These are phyloP conservation scores for Eidolon dupreanum DNA, from an alignment of 2,797 vertebrate species.

Conservation along the genomic window DNA sequence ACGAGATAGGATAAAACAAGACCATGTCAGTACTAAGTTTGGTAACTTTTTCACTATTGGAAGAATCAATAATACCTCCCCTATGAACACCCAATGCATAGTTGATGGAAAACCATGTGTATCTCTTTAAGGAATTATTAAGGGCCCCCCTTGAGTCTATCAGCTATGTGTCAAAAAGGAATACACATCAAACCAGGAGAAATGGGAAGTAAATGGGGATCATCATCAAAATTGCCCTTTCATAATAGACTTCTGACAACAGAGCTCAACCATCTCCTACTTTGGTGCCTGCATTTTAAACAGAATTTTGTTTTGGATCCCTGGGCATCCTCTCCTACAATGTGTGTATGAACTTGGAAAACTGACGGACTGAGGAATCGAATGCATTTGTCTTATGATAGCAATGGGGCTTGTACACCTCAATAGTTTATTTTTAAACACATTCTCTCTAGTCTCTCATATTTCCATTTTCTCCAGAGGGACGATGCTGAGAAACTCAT, in stretches of 20 bases:
- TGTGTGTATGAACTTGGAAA: not conserved
- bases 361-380: not conserved
- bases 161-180: not conserved
- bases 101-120: not conserved
- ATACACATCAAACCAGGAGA: not conserved
- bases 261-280: not conserved
- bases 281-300: not conserved
- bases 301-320: not conserved
- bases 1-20: conserved; percentile 51
- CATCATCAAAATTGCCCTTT: conserved; percentile 7
- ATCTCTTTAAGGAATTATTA: conserved; percentile 8
- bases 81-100: not conserved
- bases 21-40: conserved; percentile 42
- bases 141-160: not conserved
- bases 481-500: conserved; percentile 38
- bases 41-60: conserved; percentile 66
- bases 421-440: not conserved
- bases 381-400: conserved; percentile 1
- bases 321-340: not conserved
- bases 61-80: conserved; percentile 34
- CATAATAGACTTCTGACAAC: not conserved
- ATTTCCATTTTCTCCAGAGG: conserved; percentile 27
- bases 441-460: not conserved
- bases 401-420: not conserved
- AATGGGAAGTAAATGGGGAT: conserved; percentile 2